Conservation (phyloP, 2,888 invertebrate genomes). For the Ommatoiulus sabulosus region DNA sequence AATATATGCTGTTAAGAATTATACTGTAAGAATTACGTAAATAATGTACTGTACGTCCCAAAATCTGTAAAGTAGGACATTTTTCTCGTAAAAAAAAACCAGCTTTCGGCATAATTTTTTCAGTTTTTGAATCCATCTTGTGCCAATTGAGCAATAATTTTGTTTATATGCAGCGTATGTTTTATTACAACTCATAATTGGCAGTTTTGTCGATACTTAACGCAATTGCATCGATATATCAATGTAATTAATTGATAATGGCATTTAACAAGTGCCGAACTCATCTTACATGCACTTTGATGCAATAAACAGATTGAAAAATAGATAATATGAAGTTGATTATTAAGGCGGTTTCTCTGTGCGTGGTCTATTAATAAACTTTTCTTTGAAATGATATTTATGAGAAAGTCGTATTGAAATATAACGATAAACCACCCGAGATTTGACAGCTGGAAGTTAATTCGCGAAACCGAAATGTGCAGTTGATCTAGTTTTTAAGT, state of each 20-base stretch:
- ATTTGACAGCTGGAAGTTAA: not conserved
- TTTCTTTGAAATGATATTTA: slow-evolving; percentile 44
- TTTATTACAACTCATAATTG: slow-evolving; percentile 35
- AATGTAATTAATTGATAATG: slow-evolving; percentile 18
- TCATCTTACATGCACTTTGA: slow-evolving; percentile 30
- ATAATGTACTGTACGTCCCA: too few species aligned
- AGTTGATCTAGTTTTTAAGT: not conserved
- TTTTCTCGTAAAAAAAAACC: not conserved
- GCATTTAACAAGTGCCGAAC: slow-evolving; percentile 46
- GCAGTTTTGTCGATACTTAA: slow-evolving; percentile 11
- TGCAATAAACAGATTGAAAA: slow-evolving; percentile 10
- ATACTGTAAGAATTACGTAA: too few species aligned
- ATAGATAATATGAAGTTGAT: slow-evolving; percentile 25
- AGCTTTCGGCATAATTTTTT: not conserved
- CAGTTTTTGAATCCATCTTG: not conserved
- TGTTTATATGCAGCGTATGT: not conserved
- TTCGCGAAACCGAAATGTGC: not conserved
- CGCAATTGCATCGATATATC: slow-evolving; percentile 32
- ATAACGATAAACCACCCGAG: not conserved
- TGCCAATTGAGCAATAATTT: not conserved
- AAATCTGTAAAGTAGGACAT: too few species aligned
- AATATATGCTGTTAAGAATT: not conserved
- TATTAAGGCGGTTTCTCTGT: slow-evolving; percentile 47
- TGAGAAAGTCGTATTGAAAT: slow-evolving; percentile 36
- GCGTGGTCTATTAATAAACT: not conserved